Conservation (phyloP, 2,113 vertebrate genomes). For the Xiphophorus hellerii region DNA sequence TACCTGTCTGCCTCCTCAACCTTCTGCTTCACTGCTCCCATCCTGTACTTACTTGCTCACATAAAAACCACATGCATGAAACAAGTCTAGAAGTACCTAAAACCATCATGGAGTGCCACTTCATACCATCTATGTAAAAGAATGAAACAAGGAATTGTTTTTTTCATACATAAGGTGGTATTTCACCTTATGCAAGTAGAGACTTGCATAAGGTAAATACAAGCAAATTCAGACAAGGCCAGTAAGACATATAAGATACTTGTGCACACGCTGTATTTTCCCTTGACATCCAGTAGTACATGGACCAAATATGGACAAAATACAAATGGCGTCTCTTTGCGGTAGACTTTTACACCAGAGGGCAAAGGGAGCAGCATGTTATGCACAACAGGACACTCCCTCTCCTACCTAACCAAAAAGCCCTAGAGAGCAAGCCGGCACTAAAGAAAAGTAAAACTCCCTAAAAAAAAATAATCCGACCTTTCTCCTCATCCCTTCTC, state of each 20-base stretch:
- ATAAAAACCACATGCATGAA: slow-evolving; percentile 16
- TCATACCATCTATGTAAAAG: slow-evolving; percentile 27
- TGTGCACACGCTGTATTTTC: slow-evolving; percentile 45
- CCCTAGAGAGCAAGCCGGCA: slow-evolving; percentile 68
- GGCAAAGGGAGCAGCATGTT: slow-evolving; percentile 41
- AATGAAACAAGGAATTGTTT: slow-evolving; percentile 26
- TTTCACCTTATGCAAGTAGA: neutral
- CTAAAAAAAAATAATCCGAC: slow-evolving; percentile 60
- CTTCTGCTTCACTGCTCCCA: slow-evolving; percentile 80
- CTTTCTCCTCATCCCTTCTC: slow-evolving; percentile 55
- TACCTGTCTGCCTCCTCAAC: slow-evolving; percentile 72
- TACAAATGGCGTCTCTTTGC: slow-evolving; percentile 92
- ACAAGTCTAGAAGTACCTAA: slow-evolving; percentile 22
- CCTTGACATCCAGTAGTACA: slow-evolving; percentile 45
- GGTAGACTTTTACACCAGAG: slow-evolving; percentile 77
- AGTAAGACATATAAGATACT: slow-evolving; percentile 9
- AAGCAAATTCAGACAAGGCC: slow-evolving; percentile 6
- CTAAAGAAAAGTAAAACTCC: slow-evolving; percentile 49
- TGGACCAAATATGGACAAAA: slow-evolving; percentile 67
- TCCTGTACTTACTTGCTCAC: slow-evolving; percentile 64
- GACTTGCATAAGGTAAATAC: slow-evolving; percentile 17
- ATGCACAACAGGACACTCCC: slow-evolving; percentile 40
- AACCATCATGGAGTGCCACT: slow-evolving; percentile 32
- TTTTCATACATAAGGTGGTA: neutral
- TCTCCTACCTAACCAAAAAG: slow-evolving; percentile 66